Conservation (phyloP, 2,888 invertebrate species). For the Sclerodermus sp. region DNA sequence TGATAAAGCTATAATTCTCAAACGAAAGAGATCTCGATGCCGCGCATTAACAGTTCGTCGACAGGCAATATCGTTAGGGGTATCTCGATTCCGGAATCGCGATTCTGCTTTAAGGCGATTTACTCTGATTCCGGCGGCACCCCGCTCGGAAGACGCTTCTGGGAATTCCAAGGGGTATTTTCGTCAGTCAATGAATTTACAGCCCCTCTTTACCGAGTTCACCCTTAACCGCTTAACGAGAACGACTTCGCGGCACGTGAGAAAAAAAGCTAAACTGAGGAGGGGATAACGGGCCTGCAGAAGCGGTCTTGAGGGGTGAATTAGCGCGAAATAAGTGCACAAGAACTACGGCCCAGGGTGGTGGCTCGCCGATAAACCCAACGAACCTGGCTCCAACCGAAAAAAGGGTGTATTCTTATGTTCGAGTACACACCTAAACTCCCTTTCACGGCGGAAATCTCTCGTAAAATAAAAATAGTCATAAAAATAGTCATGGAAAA, state of each 20-base stretch:
- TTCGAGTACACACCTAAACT: no score
- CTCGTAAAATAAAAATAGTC: no score
- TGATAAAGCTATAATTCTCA: no score
- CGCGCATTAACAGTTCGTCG: no score
- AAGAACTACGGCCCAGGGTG: constrained; percentile 21
- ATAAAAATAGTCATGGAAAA: no score
- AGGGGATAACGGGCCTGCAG: constrained; percentile 22
- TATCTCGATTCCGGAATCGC: no score
- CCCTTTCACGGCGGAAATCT: no score
- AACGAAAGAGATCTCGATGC: no score
- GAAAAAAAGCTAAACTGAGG: constrained; percentile 40
- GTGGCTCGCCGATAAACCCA: constrained; percentile 26
- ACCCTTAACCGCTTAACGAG: constrained; percentile 52
- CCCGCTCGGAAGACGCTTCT: constrained; percentile 2
- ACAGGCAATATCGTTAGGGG: no score
- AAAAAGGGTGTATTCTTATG: no score
- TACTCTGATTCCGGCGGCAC: constrained; percentile 8
- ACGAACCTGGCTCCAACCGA: no score
- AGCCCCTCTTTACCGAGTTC: constrained; percentile 46
- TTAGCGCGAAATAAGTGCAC: constrained; percentile 51
- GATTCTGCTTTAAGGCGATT: constrained; percentile 10
- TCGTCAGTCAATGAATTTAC: constrained; percentile 57
- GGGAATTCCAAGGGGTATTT: constrained; percentile 49
- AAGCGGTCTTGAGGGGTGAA: constrained; percentile 54
- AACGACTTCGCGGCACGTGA: constrained; percentile 56